Conservation (phyloP, 2,888 invertebrate genomes). For the Lumbricus terrestris region DNA sequence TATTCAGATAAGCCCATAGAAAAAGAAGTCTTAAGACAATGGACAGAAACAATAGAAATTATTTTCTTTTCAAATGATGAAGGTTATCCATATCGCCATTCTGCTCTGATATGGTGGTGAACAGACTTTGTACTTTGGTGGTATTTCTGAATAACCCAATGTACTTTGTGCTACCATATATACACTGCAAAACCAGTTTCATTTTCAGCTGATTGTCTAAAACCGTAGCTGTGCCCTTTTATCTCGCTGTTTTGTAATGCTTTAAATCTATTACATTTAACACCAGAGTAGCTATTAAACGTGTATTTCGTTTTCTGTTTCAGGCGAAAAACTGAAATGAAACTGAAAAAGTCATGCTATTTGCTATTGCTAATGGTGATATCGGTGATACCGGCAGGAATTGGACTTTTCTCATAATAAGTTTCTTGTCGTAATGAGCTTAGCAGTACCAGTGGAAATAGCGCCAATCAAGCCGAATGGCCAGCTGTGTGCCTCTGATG, state of each 20-base stretch:
- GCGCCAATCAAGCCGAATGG: slow-evolving; percentile 14
- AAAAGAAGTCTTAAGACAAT: no score
- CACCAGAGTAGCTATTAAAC: neutral
- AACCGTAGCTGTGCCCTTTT: neutral
- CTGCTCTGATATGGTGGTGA: neutral
- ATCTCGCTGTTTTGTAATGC: neutral
- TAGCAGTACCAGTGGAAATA: neutral
- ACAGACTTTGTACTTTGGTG: neutral
- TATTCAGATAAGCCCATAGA: no score
- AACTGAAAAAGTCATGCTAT: neutral
- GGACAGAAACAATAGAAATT: neutral
- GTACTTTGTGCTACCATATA: neutral
- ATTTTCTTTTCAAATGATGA: no score
- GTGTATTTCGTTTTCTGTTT: neutral
- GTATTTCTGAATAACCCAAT: no score
- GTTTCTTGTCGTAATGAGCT: neutral
- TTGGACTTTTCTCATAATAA: neutral
- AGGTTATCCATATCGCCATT: neutral
- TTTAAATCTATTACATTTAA: neutral
- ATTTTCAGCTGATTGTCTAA: neutral
- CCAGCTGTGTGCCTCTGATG: slow-evolving; percentile 14
- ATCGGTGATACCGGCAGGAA: neutral
- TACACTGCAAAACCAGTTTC: neutral
- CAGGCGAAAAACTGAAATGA: neutral
- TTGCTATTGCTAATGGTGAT: slow-evolving; percentile 3